Percentiles rank a stretch among this genome's conserved stretches.
phyloP scores from a whole-genome alignment of 2,888 invertebrate species.

The Agrotis exclamationis region DNA sequence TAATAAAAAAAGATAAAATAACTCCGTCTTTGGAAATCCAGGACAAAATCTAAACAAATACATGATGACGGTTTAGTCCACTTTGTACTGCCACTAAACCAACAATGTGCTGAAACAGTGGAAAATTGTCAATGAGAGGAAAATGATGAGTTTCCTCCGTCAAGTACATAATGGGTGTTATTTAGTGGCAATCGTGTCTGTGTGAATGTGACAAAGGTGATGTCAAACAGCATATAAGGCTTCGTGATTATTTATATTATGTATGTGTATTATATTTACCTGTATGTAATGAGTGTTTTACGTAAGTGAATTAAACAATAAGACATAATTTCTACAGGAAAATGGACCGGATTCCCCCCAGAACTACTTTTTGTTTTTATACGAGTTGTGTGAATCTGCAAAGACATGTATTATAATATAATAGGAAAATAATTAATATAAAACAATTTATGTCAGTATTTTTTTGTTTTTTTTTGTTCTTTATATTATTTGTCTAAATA shows the following conservation, averaged over 20 bases:
- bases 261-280: conserved; percentile 1
- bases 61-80: too few species aligned
- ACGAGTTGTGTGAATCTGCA: background rate
- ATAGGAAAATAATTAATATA: background rate
- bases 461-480: too few species aligned
- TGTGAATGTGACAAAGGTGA: conserved; percentile 12
- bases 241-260: conserved; percentile 1
- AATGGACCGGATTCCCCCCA: background rate
- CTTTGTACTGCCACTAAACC: too few species aligned
- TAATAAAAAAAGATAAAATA: too few species aligned
- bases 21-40: background rate
- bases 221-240: background rate
- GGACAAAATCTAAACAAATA: background rate
- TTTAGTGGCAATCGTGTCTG: conserved; percentile 31
- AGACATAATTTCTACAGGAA: background rate
- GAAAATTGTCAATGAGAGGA: conserved; percentile 3
- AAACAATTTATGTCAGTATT: too few species aligned
- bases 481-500: too few species aligned
- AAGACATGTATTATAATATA: background rate
- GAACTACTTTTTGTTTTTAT: background rate
- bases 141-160: conserved; percentile 21
- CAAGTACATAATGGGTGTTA: conserved; percentile 25
- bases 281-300: background rate
- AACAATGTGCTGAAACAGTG: conserved; percentile 10
- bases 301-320: background rate